These are phyloP conservation scores for Linnaemya vulpina DNA, from an alignment of 2,888 invertebrate genomes.

Conservation along the genomic window DNA sequence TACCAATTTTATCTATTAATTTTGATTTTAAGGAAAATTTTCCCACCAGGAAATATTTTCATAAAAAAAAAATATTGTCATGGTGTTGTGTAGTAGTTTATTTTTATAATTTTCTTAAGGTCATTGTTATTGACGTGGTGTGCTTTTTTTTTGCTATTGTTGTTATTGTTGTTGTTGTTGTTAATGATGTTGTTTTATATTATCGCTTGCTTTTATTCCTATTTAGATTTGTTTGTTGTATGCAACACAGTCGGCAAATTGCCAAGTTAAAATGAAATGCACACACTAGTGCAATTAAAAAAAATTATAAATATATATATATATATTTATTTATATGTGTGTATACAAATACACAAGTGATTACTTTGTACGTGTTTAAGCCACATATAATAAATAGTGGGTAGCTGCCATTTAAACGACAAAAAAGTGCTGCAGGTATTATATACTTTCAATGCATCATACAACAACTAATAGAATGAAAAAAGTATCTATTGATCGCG, in stretches of 20 bases:
- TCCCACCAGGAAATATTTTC: constrained; percentile 57
- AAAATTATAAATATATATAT: neutral
- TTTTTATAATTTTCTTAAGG: constrained; percentile 66
- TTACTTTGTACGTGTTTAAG: constrained; percentile 27
- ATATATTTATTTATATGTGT: no score
- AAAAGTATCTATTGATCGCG: no score
- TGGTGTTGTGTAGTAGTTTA: neutral
- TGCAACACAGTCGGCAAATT: constrained; percentile 70
- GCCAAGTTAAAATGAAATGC: constrained; percentile 58
- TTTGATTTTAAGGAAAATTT: constrained; percentile 27
- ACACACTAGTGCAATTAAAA: constrained; percentile 7
- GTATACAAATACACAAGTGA: constrained; percentile 5
- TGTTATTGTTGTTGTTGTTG: constrained; percentile 13
- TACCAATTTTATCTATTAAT: constrained; percentile 18
- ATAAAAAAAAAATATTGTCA: constrained; percentile 9
- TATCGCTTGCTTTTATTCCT: constrained; percentile 32
- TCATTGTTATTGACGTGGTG: constrained; percentile 70
- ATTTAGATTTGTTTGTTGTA: constrained; percentile 38
- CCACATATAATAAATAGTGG: constrained; percentile 23
- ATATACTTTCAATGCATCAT: constrained; percentile 5
- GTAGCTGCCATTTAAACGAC: neutral
- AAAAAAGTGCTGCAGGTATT: neutral
- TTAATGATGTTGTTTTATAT: constrained; percentile 15
- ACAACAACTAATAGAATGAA: constrained; percentile 1
- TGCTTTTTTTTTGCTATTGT: constrained; percentile 19